Percentiles rank a stretch among this genome's conserved stretches.
These are phyloP conservation scores for Melanargia galathea DNA, from an alignment of 2,888 invertebrate species.

Conservation along the genomic window DNA sequence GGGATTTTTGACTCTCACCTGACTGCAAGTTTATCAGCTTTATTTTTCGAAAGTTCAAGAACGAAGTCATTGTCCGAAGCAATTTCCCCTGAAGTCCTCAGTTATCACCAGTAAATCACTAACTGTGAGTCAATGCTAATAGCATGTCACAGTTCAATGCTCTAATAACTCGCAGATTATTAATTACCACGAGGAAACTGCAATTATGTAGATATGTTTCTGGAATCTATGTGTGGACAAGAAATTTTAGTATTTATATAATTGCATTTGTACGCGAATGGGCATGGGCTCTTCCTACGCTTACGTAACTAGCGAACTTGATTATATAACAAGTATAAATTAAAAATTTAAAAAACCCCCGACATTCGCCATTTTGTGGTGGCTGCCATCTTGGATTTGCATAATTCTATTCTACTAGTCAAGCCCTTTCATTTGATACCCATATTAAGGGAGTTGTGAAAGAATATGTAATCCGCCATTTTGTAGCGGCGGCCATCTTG, in stretches of 20 bases:
- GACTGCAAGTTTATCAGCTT: background rate
- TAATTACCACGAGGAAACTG: conserved; percentile 31
- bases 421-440: no score
- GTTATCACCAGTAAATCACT: conserved; percentile 41
- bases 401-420: no score
- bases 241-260: background rate
- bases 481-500: no score
- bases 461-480: no score
- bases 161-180: conserved; percentile 55
- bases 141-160: conserved; percentile 69
- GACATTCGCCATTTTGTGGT: no score
- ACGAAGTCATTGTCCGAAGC: conserved; percentile 7
- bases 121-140: conserved; percentile 60
- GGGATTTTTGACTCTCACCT: background rate
- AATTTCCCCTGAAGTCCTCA: conserved; percentile 34
- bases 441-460: no score
- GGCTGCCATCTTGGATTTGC: no score
- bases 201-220: conserved; percentile 8
- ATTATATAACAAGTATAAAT: no score
- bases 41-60: conserved; percentile 4
- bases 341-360: no score
- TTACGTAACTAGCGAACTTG: no score
- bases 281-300: background rate
- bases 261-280: background rate
- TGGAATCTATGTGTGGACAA: background rate